Base-by-base conservation (phyloP, 2,888 invertebrate species). In the Baccha elongata region DNA sequence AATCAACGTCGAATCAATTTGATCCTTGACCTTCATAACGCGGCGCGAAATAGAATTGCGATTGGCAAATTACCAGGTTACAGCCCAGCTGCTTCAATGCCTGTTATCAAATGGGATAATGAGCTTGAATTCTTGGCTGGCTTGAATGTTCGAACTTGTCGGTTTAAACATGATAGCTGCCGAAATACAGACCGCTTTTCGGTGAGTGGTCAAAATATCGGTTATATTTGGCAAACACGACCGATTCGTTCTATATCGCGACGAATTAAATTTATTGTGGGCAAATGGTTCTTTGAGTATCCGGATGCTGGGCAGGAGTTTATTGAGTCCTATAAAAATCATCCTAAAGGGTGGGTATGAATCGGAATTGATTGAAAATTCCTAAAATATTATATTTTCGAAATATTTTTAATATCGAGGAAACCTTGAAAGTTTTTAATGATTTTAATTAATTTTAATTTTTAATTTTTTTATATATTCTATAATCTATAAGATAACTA, bases 171-270 rank as follows among this genome's bases (percentile, higher is more conserved):
- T 60, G 90, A 90, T 84, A 53, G 85, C 40, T 90, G 90, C 75
- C 88, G 88, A 19, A 90, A 90, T 76, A 89, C 90, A 8, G 86
- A 86, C 6, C 87, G 87, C 8, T 90, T 86, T 79, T 79, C 62
- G 26, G 86, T 86, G 13, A 89, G 89, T 72, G 90, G 90, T 1
- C 90, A 90, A 81, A 90, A 90, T 85, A 89, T 90, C 50, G 90
- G 88, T 1, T 88, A 88, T 78, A 87, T 88, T 68, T 89, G 89
- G 88, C 88, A 89, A 64, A 86, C 86, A 15, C 87, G 87, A n/a
- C 86, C 88, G 23, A 89, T 90, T 68, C 88, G 88, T 42, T 89
- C 90, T n/a, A 87, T 90, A 67, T 88, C 88, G 11, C 86, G 87
- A 50, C 88, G 89, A 52, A 89, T 90, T 67, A 89, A 89, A 53